These are phyloP conservation scores for Fragum fragum DNA, from an alignment of 2,888 invertebrate species.

Conservation along the genomic window DNA sequence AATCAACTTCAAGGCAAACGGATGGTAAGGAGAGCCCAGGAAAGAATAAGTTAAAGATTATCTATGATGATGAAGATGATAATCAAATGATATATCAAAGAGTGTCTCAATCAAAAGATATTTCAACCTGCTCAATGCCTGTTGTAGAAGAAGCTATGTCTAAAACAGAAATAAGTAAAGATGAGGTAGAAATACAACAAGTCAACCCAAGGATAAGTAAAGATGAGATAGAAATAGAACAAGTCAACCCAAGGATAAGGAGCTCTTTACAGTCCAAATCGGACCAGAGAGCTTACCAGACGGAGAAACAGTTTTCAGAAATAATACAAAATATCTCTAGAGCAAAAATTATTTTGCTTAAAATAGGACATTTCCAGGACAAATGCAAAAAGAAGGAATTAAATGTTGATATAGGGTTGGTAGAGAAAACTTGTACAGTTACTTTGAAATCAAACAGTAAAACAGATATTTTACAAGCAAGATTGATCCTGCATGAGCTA, in stretches of 20 bases:
- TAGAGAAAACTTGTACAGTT: constrained; percentile 31
- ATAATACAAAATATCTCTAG: background rate
- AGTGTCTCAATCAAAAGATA: background rate
- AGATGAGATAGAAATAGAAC: background rate
- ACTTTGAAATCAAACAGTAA: constrained; percentile 18
- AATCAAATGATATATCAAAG: background rate
- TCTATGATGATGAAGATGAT: background rate
- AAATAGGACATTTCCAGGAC: constrained; percentile 1
- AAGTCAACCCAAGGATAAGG: background rate
- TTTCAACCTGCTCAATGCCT: background rate
- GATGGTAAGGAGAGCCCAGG: background rate
- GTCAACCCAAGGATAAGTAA: background rate
- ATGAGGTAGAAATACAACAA: background rate
- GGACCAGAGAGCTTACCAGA: background rate
- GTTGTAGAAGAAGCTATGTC: background rate
- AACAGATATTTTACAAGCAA: background rate
- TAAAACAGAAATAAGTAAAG: background rate
- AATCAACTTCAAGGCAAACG: too few relatives aligned
- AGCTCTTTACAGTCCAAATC: background rate
- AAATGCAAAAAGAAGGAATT: constrained; percentile 1
- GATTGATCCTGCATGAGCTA: constrained; percentile 16
- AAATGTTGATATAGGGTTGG: constrained; percentile 20
- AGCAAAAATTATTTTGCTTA: constrained; percentile 2
- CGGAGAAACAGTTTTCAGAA: background rate
- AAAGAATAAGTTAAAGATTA: background rate